Evolutionary conservation across 1,140 invertebrate species (phyloP), one percentile per base, ranked within the genome.

Genomic region (Drosophila lacteicornis): DNA sequence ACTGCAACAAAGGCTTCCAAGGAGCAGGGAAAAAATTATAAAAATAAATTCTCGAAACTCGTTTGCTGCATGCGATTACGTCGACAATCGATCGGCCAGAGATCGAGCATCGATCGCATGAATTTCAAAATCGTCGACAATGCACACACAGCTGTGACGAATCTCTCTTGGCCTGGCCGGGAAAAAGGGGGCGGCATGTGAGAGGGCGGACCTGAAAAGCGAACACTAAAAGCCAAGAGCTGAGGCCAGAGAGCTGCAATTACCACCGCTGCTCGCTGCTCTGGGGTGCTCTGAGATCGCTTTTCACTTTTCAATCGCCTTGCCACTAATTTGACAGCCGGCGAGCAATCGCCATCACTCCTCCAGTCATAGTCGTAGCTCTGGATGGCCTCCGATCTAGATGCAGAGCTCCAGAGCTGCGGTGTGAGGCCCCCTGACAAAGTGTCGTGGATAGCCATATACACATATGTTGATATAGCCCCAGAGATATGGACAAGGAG

Each of bases 11-110:
- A 81, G 74, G 69, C 80, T 87, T 63, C 50, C 33, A 55, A 68
- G 66, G 63, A 76, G 70, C 69, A 80, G 49, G 67, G 58, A 80
- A 65, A 80, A 74, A 83, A 88, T 71, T 84, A 87, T 85, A 88
- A 85, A 88, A 80, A 87, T 83, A 87, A 83, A 87, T 88, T 88
- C 85, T 88, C 81, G 57, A 90, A 88, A 88, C 85, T 88, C 75
- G 85, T 88, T 88, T 88, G 78, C 84, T 77, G 84, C 85, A 88
- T 88, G 85, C 85, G 85, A 88, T 88, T 88, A 88, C 84, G 81
- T 80, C 74, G 53, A 40, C 65, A 62, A 76, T 77, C 75, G 58
- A 76, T 77, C 75, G 58, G 6, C 59, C 45, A 65, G 63, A 63
- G 67, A 62, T 36, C 79, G 36, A 63, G 30, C 50, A 62, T 47